Conservation (phyloP, 1,140 invertebrate genomes). For the Tenebrio molitor region DNA sequence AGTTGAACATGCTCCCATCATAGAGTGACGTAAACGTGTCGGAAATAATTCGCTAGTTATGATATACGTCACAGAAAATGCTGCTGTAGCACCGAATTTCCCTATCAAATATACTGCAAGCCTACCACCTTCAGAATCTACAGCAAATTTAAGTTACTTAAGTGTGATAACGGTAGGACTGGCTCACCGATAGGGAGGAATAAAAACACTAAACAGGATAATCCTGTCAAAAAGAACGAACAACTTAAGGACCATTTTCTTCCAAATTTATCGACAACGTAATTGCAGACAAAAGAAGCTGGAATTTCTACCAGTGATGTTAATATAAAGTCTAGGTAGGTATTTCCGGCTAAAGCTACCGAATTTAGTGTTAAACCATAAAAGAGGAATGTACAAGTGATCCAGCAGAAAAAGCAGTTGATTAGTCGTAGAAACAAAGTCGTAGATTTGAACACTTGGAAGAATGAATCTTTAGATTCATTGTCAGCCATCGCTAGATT, state of each 20-base stretch:
- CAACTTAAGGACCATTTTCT: slow-evolving; percentile 71
- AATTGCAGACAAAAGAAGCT: slow-evolving; percentile 74
- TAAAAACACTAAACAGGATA: slow-evolving; percentile 59
- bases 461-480: slow-evolving; percentile 65
- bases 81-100: slow-evolving; percentile 73
- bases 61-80: slow-evolving; percentile 69
- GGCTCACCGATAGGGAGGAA: slow-evolving; percentile 45
- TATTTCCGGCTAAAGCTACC: slow-evolving; percentile 78
- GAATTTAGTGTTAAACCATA: slow-evolving; percentile 86
- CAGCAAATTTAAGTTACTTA: slow-evolving; percentile 5
- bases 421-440: slow-evolving; percentile 73
- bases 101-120: slow-evolving; percentile 78
- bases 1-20: slow-evolving; percentile 78
- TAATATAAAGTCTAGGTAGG: slow-evolving; percentile 79
- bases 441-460: slow-evolving; percentile 69
- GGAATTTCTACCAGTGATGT: slow-evolving; percentile 79
- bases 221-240: slow-evolving; percentile 72
- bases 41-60: slow-evolving; percentile 71
- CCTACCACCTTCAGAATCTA: slow-evolving; percentile 42
- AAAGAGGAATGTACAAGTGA: slow-evolving; percentile 79
- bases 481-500: slow-evolving; percentile 42
- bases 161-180: neutral
- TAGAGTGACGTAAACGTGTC: slow-evolving; percentile 67
- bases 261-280: slow-evolving; percentile 74
- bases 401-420: slow-evolving; percentile 77